Base-by-base conservation (phyloP, 1,140 invertebrate species). In the Camponotus vicinus region DNA sequence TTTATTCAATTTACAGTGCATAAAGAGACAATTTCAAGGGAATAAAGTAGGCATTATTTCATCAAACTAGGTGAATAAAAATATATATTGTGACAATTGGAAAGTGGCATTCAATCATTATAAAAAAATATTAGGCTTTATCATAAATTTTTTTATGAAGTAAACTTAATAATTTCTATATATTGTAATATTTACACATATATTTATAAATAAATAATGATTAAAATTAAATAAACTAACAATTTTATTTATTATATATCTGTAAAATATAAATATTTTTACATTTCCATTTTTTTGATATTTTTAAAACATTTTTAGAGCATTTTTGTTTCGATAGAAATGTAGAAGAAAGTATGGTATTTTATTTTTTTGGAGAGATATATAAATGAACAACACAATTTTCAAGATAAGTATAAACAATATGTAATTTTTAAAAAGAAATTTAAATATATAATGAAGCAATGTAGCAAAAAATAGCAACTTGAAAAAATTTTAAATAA, bases 111-210 rank as follows among this genome's bases (percentile, higher is more conserved):
- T 13, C 7, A 59, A 61, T 55, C 1, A 55, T 11, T 71, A 55
- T 42, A 42, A n/a, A 37, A 37, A 71, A 71, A 71, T 6, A 71
- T 34, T 52, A 8, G n/a, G 27, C 13, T 71, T 70, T 70, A 11
- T 2, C 2, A 11, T 40, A 52, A 70, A 6, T 34, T 49, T 70
- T 15, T 5, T 52, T 52, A 34, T 52, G 8, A 71, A 1, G n/a
- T 4, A 11, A n/a, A 49, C 32, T 71, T 71, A 27, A 27, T 27
- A 27, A 27, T 27, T 27, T 27, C 27, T 27, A 71, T n/a, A 32
- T 34, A 34, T 55, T 8, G 1, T 40, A 40, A 45, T 45, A 45
- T 45, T 45, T 45, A 45, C 42, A 45, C 42, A 45, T 42, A 42
- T 7, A 42, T 7, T 8, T 45, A 9, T 42, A 45, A 45, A 45